Evolutionary conservation across 2,888 invertebrate species (phyloP).

Genomic region (Eupithecia subfuscata): DNA sequence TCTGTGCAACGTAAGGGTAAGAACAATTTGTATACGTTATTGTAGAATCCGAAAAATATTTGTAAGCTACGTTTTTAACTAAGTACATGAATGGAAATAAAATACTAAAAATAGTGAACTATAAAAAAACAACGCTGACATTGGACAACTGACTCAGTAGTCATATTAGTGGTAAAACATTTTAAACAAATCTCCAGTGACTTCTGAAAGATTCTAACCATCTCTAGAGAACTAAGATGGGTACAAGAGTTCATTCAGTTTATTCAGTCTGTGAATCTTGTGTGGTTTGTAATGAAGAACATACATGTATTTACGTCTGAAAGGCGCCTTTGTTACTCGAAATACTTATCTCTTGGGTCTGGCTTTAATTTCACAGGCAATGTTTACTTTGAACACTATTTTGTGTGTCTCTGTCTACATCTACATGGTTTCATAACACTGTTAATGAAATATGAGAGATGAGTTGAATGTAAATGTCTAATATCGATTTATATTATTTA

Average conservation of each 20-base stretch:
- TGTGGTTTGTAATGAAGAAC: conserved; percentile 21
- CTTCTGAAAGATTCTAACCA: neutral
- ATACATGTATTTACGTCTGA: conserved; percentile 15
- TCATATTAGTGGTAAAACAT: neutral
- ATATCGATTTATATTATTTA: neutral
- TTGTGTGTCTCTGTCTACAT: conserved; percentile 3
- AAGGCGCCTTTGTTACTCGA: conserved; percentile 8
- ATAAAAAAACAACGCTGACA: neutral
- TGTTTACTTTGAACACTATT: conserved; percentile 4
- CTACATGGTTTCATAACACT: neutral
- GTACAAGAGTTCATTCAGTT: conserved; percentile 15
- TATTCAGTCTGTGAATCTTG: conserved; percentile 18
- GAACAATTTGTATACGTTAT: too few relatives aligned
- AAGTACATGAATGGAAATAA: neutral
- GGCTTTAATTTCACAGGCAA: conserved; percentile 11
- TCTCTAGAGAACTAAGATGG: neutral
- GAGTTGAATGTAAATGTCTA: neutral
- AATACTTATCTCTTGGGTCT: conserved; percentile 8
- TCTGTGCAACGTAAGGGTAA: too few relatives aligned
- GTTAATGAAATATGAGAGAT: neutral
- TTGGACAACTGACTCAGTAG: neutral
- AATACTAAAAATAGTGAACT: neutral
- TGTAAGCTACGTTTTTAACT: neutral
- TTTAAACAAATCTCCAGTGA: neutral
- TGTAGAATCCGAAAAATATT: too few relatives aligned